Base-by-base conservation (phyloP, 2,888 invertebrate genomes). In the Corbicula japonica region DNA sequence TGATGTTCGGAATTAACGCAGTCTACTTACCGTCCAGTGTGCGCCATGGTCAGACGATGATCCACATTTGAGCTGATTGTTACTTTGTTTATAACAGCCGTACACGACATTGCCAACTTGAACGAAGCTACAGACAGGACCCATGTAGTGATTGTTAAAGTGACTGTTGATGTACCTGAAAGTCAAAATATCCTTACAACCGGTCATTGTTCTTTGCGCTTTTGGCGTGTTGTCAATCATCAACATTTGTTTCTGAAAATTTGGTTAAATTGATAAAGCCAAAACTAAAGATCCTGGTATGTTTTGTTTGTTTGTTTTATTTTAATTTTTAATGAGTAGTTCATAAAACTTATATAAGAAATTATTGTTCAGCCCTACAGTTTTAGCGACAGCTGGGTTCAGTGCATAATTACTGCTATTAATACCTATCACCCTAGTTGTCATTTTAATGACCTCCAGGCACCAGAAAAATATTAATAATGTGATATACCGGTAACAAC, bases 121-220 rank as follows among this genome's bases (percentile, higher is more conserved):
- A 2, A 88, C 68, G 71, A 87, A 88, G 34, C 81, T 82, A 44
- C 87, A 87, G 4, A 41, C 58, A 1, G 81, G 83, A 32, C 80
- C 84, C 10, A 84, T 58, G 41, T 69, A 61, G 5, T 75, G 50
- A 28, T 84, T 73, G 12, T 73, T 66, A 61, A 83, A 85, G 48
- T 84, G 72, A 0, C 46, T 23, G n/a, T 69, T 71, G 26, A 80
- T 76, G 52, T 65, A 80, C 23, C 80, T 80, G 68, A 10, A 65
- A 54, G n/a, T 46, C 44, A 23, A 65, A 68, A 18, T n/a, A 18
- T 48, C 18, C 41, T n/a, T 10, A 60, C 32, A 38, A 8, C 15
- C 15, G 41, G 8, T 8, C 41, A 38, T 38, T 12, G 15, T 38
- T 12, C 41, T 38, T n/a, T n/a, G n/a, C n/a, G n/a, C n/a, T n/a